Percentiles rank a stretch among this genome's conserved stretches.
These are phyloP conservation scores for Thalpophila matura DNA, from an alignment of 2,888 invertebrate genomes.

Conservation along the genomic window DNA sequence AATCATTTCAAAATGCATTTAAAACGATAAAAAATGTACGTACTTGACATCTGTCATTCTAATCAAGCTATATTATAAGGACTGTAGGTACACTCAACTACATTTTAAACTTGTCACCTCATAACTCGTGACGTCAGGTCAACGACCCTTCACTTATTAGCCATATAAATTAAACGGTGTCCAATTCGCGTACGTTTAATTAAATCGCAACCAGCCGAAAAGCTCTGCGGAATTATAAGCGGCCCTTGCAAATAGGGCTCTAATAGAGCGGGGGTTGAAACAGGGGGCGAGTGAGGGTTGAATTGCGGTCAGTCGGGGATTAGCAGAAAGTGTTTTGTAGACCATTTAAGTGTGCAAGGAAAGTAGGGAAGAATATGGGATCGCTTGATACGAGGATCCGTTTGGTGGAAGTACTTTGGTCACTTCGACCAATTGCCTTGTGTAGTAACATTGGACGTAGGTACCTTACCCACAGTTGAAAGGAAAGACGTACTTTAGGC, in stretches of 20 bases:
- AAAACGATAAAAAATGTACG: too few relatives aligned
- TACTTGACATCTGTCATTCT: too few relatives aligned
- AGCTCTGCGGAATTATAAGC: slow-evolving; percentile 52
- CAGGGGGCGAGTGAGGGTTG: slow-evolving; percentile 36
- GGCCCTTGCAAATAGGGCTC: slow-evolving; percentile 56
- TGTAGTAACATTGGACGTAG: not conserved
- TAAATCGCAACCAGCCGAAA: slow-evolving; percentile 52
- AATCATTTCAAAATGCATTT: too few relatives aligned
- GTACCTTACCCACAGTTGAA: too few relatives aligned
- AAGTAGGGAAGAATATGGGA: slow-evolving; percentile 27
- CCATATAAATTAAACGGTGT: slow-evolving; percentile 26
- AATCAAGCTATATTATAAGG: too few relatives aligned
- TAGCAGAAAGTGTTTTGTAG: slow-evolving; percentile 56
- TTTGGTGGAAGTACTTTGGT: slow-evolving; percentile 4
- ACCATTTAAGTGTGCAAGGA: slow-evolving; percentile 41
- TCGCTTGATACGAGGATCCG: slow-evolving; percentile 19
- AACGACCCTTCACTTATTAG: not conserved
- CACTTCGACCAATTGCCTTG: not conserved
- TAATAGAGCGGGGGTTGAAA: slow-evolving; percentile 48
- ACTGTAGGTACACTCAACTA: not conserved
- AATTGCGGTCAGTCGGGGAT: slow-evolving; percentile 63
- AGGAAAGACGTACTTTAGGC: too few relatives aligned
- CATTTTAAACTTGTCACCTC: not conserved
- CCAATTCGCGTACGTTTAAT: slow-evolving; percentile 52
- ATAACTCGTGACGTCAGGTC: slow-evolving; percentile 5